These are phyloP conservation scores for Ophioderma brevispina DNA, from an alignment of 35 echinoderm and acorn worm genomes.

Conservation along the genomic window DNA sequence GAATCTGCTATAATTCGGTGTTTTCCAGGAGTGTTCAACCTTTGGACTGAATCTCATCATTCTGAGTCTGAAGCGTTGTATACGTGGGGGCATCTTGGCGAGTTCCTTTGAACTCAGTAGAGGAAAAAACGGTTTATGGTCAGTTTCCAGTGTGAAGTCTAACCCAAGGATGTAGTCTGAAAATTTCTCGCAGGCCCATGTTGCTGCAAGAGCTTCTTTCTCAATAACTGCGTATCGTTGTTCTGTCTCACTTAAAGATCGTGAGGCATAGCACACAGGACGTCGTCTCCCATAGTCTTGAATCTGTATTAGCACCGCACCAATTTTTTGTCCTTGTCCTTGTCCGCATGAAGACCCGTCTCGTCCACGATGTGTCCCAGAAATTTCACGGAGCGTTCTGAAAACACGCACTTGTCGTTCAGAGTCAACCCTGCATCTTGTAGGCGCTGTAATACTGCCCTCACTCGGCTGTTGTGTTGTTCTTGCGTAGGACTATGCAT, in stretches of 20 bases:
- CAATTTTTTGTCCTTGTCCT: constrained; percentile 13
- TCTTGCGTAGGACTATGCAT: constrained; percentile 50
- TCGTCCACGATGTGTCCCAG: constrained; percentile 41
- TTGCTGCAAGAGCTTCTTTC: constrained; percentile 57
- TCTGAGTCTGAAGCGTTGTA: constrained; percentile 36
- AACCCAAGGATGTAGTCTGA: constrained; percentile 40
- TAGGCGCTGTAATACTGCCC: constrained; percentile 24
- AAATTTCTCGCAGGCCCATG: constrained; percentile 61
- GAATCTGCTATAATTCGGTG: constrained; percentile 28
- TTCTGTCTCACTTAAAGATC: constrained; percentile 52
- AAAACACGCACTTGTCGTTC: constrained; percentile 54
- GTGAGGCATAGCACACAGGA: constrained; percentile 50
- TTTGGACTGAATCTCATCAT: constrained; percentile 44
- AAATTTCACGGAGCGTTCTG: constrained; percentile 7
- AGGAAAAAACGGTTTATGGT: constrained; percentile 45
- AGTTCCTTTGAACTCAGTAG: constrained; percentile 38
- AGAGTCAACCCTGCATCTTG: constrained; percentile 60
- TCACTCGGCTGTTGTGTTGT: constrained; percentile 48
- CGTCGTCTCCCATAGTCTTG: constrained; percentile 32
- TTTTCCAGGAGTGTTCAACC: constrained; percentile 17
- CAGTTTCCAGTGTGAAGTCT: constrained; percentile 36
- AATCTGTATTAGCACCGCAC: constrained; percentile 38
- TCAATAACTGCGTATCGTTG: constrained; percentile 58
- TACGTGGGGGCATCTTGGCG: constrained; percentile 48
- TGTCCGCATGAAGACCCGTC: constrained; percentile 30